Percentiles rank a stretch among this genome's conserved stretches.
Evolutionary conservation across 1,140 invertebrate genomes (phyloP).

Genomic region (Daktulosphaira vitifoliae): DNA sequence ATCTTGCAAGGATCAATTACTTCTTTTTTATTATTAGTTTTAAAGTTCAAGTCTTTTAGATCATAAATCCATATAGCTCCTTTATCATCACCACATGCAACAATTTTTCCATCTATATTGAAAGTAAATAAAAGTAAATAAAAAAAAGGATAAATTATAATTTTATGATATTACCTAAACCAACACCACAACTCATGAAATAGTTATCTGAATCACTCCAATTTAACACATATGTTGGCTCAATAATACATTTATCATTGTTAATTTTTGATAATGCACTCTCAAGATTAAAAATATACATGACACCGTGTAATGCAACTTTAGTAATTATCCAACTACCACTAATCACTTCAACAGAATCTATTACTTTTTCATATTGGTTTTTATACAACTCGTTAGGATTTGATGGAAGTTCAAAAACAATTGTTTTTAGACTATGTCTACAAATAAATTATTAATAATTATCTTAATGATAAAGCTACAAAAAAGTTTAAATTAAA

Average conservation of each 20-base stretch:
- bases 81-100: constrained; percentile 46
- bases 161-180: constrained; percentile 40
- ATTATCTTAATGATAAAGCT: too few relatives aligned
- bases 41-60: constrained; percentile 37
- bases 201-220: constrained; percentile 46
- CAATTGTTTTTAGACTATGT: background rate
- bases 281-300: constrained; percentile 42
- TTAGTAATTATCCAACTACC: constrained; percentile 44
- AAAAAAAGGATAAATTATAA: too few relatives aligned
- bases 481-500: too few relatives aligned
- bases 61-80: constrained; percentile 47
- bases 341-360: constrained; percentile 41
- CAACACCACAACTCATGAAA: constrained; percentile 46
- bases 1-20: constrained; percentile 37
- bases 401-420: constrained; percentile 6
- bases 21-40: constrained; percentile 3
- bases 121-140: background rate
- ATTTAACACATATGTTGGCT: constrained; percentile 41
- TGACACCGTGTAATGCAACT: constrained; percentile 44
- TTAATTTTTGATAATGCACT: background rate
- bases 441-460: too few relatives aligned
- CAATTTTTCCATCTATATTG: constrained; percentile 39
- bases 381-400: constrained; percentile 22
- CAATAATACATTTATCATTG: constrained; percentile 25
- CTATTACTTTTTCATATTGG: constrained; percentile 39